Evolutionary conservation across 1,140 invertebrate species (phyloP).

Genomic region (Colletes latitarsis): DNA sequence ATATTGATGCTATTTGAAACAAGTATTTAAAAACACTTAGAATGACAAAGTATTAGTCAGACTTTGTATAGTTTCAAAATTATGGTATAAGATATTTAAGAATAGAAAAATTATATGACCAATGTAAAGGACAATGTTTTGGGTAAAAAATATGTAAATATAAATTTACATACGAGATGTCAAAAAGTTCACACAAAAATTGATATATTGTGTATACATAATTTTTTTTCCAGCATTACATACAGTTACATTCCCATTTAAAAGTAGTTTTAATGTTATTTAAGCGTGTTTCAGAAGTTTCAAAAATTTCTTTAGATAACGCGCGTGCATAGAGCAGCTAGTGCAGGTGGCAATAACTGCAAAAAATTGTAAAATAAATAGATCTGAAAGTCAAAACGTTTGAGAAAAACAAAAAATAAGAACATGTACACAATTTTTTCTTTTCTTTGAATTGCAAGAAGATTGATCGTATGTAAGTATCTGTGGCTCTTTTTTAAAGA

Average conservation of each 20-base stretch:
- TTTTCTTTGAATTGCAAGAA: slow-evolving; percentile 37
- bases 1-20: slow-evolving; percentile 2
- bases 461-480: slow-evolving; percentile 51
- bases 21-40: slow-evolving; percentile 17
- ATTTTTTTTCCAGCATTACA: slow-evolving; percentile 27
- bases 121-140: slow-evolving; percentile 56
- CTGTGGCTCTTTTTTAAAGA: slow-evolving; percentile 57
- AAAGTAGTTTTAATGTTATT: slow-evolving; percentile 40
- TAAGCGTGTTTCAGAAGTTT: slow-evolving; percentile 9
- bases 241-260: slow-evolving; percentile 50
- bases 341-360: slow-evolving; percentile 40
- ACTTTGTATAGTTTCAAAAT: slow-evolving; percentile 39
- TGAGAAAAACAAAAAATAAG: slow-evolving; percentile 8
- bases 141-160: slow-evolving; percentile 52
- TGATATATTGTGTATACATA: slow-evolving; percentile 44
- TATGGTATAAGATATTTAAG: slow-evolving; percentile 28
- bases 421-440: slow-evolving; percentile 39
- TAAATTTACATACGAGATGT: slow-evolving; percentile 39
- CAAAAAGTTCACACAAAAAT: slow-evolving; percentile 10
- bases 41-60: slow-evolving; percentile 6
- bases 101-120: slow-evolving; percentile 41
- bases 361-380: background rate
- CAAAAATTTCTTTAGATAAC: slow-evolving; percentile 26
- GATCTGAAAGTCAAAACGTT: background rate
- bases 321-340: slow-evolving; percentile 35